phyloP scores from a whole-genome alignment of 2,797 vertebrate genomes.

The Lacerta viridis region DNA sequence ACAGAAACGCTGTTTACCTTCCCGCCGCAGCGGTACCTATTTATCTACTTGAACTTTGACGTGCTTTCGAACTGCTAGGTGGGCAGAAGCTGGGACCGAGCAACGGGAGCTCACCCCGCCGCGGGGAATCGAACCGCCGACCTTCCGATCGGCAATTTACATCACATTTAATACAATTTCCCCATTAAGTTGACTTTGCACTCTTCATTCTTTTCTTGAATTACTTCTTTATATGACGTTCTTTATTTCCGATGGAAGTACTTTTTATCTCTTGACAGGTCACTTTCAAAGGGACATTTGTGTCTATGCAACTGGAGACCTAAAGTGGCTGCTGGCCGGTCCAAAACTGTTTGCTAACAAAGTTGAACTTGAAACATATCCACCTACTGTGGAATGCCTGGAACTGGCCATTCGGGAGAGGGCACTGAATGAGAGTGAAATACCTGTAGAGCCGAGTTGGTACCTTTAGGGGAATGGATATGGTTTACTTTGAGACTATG shows the following conservation, averaged over 20 bases:
- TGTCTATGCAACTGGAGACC: conserved; percentile 81
- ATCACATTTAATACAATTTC: no score
- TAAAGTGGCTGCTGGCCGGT: conserved; percentile 79
- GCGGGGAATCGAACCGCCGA: no score
- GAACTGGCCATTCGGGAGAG: conserved; percentile 80
- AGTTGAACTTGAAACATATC: conserved; percentile 80
- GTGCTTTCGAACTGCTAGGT: no score
- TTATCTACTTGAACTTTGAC: no score
- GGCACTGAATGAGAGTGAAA: conserved; percentile 79
- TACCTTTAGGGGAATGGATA: conserved; percentile 68
- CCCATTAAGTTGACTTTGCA: no score
- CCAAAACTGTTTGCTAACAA: conserved; percentile 82
- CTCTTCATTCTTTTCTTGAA: not conserved
- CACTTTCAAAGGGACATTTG: conserved; percentile 81
- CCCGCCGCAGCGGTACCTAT: no score
- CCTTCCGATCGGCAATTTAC: no score
- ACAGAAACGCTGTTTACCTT: no score
- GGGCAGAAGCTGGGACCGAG: no score
- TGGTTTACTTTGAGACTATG: not conserved
- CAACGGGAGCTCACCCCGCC: no score
- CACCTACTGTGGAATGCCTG: conserved; percentile 82
- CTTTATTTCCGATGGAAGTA: not conserved
- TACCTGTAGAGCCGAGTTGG: conserved; percentile 72
- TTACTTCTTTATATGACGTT: not conserved
- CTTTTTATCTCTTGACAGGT: conserved; percentile 67